Evolutionary conservation across 2,797 vertebrate species (phyloP).

Genomic region (Gorsachius magnificus): DNA sequence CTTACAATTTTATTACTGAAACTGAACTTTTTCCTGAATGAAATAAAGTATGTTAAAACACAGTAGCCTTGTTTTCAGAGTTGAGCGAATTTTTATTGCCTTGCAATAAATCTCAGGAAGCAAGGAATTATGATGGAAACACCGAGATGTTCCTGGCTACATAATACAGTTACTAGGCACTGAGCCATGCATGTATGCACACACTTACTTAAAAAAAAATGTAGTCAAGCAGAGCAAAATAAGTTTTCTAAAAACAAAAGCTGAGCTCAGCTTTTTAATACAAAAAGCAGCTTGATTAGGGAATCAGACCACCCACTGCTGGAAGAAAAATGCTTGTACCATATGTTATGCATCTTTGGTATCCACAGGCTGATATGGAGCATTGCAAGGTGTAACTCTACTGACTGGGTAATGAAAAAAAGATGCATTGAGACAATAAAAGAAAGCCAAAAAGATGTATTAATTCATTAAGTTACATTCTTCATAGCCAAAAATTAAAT

Average conservation of each 20-base stretch:
- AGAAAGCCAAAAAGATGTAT: not conserved
- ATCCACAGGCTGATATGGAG: not conserved
- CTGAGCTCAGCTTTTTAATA: constrained; percentile 27
- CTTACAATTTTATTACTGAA: not conserved
- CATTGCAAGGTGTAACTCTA: not conserved
- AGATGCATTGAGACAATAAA: not conserved
- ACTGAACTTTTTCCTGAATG: not conserved
- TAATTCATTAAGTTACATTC: not conserved
- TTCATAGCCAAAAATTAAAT: not conserved
- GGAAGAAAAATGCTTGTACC: not conserved
- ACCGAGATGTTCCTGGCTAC: not conserved
- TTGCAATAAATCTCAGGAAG: not conserved
- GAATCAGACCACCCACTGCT: not conserved
- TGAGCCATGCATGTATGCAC: not conserved
- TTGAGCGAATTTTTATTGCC: not conserved
- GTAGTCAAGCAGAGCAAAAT: constrained; percentile 13
- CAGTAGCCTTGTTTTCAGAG: not conserved
- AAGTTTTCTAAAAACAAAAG: constrained; percentile 31
- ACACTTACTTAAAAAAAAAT: constrained; percentile 16
- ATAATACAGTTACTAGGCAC: not conserved
- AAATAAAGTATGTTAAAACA: not conserved
- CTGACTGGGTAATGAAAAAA: constrained; percentile 21
- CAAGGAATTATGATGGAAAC: not conserved
- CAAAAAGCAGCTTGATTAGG: constrained; percentile 1
- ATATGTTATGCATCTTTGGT: not conserved